Evolutionary conservation across 2,888 invertebrate genomes (phyloP), one percentile per base, ranked within the genome.

Genomic region (Matsumyia berberina): DNA sequence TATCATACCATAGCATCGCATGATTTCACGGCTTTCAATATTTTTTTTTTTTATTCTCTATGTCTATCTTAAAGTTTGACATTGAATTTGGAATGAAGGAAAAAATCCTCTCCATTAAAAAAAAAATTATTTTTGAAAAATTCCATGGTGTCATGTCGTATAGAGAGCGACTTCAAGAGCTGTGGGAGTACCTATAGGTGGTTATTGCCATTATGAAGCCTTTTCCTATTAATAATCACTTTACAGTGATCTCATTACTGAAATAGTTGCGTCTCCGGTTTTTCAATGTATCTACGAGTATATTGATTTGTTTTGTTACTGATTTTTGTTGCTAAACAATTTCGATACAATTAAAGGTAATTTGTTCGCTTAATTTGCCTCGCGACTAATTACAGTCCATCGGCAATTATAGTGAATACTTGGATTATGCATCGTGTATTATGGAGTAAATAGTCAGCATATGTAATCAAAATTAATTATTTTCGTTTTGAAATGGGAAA

Each of bases 191-290:
- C 33, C 4, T 51, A n/a, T n/a, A n/a, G 51, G 60, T 62, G 15
- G 74, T 55, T 64, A 46, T 64, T 64, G 29, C 44, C 64, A 57
- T 74, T 37, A 55, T 37, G 55, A 55, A 74, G 46, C 12, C 35
- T 55, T 33, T 55, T 55, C 57, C 39, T 51, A 55, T 55, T 44
- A 46, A 29, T 64, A 55, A 55, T 37, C 33, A 64, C 24, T 64
- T 31, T 9, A 15, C 17, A 64, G 55, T 74, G 73, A 74, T 74
- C 73, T 74, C 73, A 74, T 74, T 55, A 64, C 55, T 64, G 64
- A 19, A 15, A 35, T 15, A n/a, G 24, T 46, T 46, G 44, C 9
- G 24, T n/a, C 39, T 49, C 24, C 8, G 12, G 12, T 39, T 24
- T 17, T 35, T 24, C 37, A 44, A 8, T 17, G 46, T 46, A 19